Conservation (phyloP, 2,888 invertebrate genomes). For the Leptothorax acervorum region DNA sequence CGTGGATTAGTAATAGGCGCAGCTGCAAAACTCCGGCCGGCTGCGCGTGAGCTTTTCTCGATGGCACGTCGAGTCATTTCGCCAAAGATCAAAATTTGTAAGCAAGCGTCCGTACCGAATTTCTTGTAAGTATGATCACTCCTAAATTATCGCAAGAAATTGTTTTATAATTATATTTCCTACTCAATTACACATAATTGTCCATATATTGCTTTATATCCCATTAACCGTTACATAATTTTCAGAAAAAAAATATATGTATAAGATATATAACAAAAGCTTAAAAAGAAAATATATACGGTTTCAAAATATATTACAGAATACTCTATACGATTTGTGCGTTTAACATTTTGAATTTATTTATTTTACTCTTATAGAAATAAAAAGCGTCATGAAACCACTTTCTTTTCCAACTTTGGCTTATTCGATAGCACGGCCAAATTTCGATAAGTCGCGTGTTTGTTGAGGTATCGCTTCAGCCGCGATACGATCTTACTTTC, state of each 20-base stretch:
- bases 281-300: neutral
- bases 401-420: neutral
- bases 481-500: conserved; percentile 66
- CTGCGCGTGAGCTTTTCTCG: conserved; percentile 54
- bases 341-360: neutral
- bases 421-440: conserved; percentile 48
- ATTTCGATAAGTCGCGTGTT: conserved; percentile 76
- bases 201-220: neutral
- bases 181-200: neutral
- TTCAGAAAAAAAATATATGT: neutral
- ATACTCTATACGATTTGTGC: neutral
- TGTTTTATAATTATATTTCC: neutral
- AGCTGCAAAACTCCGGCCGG: conserved; percentile 66
- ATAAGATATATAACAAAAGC: neutral
- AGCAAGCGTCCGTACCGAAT: neutral
- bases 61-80: conserved; percentile 26
- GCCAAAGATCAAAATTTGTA: conserved; percentile 6
- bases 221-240: neutral
- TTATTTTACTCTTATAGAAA: neutral
- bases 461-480: conserved; percentile 63
- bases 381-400: neutral
- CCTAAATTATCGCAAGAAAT: neutral
- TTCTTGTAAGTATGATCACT: neutral
- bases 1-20: conserved; percentile 77
- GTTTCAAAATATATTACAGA: neutral